Percentiles rank a stretch among this genome's conserved stretches.
Evolutionary conservation across 2,797 vertebrate genomes (phyloP).

Genomic region (Eulemur albifrons): DNA sequence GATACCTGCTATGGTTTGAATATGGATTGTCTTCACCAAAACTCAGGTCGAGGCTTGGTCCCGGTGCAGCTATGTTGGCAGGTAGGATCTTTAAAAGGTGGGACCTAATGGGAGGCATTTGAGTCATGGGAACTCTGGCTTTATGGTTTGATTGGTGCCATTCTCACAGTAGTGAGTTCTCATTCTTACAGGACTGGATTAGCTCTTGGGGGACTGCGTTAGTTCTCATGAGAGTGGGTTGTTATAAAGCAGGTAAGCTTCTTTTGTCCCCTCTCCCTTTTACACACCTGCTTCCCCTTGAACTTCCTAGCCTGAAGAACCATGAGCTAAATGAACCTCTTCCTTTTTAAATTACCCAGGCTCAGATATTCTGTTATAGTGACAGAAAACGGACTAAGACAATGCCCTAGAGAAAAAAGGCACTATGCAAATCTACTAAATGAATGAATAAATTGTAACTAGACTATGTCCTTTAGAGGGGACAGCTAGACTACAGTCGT

Average conservation of each 20-base stretch:
- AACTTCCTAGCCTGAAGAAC: not conserved
- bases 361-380: not conserved
- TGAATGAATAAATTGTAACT: not conserved
- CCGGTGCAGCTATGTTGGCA: not conserved
- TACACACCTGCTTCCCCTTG: not conserved
- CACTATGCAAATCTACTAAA: not conserved
- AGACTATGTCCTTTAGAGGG: not conserved
- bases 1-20: not conserved
- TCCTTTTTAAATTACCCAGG: not conserved
- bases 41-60: not conserved
- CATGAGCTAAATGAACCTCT: not conserved
- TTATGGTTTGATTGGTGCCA: not conserved
- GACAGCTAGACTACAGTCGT: not conserved
- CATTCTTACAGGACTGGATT: not conserved
- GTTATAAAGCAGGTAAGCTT: not conserved
- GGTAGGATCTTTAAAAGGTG: not conserved
- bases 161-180: not conserved
- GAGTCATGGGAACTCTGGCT: not conserved
- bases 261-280: not conserved
- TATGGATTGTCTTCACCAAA: not conserved
- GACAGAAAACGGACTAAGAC: not conserved
- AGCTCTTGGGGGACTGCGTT: not conserved
- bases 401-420: not conserved
- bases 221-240: not conserved
- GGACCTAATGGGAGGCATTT: not conserved